A percentile compares a stretch with the other conserved stretches of the same genome.
phyloP scores from a whole-genome alignment of 2,888 invertebrate species.

The Aspidapion aeneum region DNA sequence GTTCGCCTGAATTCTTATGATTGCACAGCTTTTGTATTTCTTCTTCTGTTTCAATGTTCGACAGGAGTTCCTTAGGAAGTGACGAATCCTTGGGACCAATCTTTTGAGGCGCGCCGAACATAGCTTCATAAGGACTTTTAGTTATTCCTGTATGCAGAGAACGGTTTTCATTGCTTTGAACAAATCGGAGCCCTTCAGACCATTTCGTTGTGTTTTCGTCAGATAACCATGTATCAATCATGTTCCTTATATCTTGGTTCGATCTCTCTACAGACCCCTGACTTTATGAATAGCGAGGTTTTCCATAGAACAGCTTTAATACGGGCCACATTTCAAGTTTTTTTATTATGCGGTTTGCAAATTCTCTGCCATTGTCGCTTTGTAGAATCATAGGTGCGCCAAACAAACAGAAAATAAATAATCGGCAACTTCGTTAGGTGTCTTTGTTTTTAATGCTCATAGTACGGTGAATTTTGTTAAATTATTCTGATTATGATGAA shows the following conservation, averaged over 20 bases:
- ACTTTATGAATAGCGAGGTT: neutral
- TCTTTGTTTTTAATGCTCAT: conserved; percentile 35
- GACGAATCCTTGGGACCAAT: neutral
- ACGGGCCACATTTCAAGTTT: neutral
- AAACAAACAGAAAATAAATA: no score
- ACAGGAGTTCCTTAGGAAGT: no score
- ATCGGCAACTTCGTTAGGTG: conserved; percentile 26
- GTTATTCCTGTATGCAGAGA: conserved; percentile 18
- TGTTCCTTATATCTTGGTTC: conserved; percentile 2
- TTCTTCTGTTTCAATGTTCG: neutral
- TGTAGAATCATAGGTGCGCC: no score
- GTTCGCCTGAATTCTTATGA: conserved; percentile 6
- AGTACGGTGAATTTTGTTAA: conserved; percentile 19
- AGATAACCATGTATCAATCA: neutral
- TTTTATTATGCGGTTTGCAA: no score
- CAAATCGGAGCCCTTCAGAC: neutral
- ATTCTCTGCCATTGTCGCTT: no score
- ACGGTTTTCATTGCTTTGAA: conserved; percentile 18
- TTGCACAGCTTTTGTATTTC: no score
- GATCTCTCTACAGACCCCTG: conserved; percentile 1
- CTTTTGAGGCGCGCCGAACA: neutral
- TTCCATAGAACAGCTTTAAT: neutral
- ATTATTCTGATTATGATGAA: neutral
- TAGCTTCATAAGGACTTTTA: conserved; percentile 15
- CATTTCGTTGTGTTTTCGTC: neutral